Base-by-base conservation (phyloP, 92 coral and sea anemone species). In the Meandrina meandrites region DNA sequence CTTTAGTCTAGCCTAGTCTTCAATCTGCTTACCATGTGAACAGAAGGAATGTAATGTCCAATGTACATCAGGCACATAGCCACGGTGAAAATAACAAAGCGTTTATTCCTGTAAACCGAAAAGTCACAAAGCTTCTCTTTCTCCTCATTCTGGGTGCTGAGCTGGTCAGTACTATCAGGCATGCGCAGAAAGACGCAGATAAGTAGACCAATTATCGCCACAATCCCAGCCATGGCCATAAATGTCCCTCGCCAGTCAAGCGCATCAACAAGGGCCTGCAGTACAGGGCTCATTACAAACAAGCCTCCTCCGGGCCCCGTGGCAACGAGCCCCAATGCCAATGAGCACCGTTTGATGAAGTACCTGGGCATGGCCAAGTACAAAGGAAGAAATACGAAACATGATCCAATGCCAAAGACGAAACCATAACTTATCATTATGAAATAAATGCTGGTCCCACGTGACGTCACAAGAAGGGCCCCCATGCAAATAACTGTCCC, bases 1-100 rank as follows among this genome's bases (percentile, higher is more conserved):
- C n/a, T n/a, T n/a, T n/a, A n/a, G n/a, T n/a, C n/a, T n/a, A n/a
- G n/a, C n/a, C n/a, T n/a, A n/a, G n/a, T n/a, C n/a, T n/a, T n/a
- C n/a, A n/a, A n/a, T n/a, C n/a, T n/a, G n/a, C 86, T 84, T 75
- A 84, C 88, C 87, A 90, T 35, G 68, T 90, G 92, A 81, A 90
- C 84, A 16, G 79, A 24, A 1, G 92, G 89, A 19, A 86, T 90
- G 66, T 86, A 85, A n/a, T 87, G 84, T 5, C 85, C 87, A 28
- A 58, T 32, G 15, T 81, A 90, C 53, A 80, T 48, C 27, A 90
- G 58, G 56, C 78, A 67, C 19, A 83, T 58, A 17, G 92, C 84
- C 51, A 66, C 68, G 58, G 88, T 50, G 76, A 79, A 86, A 45
- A 90, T 81, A 8, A 81, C 42, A 48, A 69, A 82, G 10, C 47